Conservation (phyloP, 1,140 invertebrate species). For the Marisa cornuarietis region DNA sequence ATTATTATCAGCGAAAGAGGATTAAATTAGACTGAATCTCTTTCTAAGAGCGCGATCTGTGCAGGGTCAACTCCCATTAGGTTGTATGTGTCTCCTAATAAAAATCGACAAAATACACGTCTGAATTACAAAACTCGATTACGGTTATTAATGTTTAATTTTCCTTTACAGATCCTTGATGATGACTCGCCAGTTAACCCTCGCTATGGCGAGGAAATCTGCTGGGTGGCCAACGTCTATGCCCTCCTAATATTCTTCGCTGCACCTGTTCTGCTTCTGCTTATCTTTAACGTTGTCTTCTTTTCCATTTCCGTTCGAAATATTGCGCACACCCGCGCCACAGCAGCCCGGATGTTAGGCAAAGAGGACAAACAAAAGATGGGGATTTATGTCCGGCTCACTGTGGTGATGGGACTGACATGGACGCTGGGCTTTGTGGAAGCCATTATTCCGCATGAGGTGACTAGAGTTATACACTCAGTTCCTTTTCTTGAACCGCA, state of each 20-base stretch:
- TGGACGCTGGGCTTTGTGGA: constrained; percentile 60
- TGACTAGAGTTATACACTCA: constrained; percentile 30
- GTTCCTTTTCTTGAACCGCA: too few relatives aligned
- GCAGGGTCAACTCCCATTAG: too few relatives aligned
- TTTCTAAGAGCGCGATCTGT: too few relatives aligned
- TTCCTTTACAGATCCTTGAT: neutral
- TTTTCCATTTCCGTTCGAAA: constrained; percentile 61
- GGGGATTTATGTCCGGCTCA: constrained; percentile 69
- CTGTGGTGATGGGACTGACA: constrained; percentile 59
- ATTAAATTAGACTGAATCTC: too few relatives aligned
- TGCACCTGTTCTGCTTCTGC: constrained; percentile 53
- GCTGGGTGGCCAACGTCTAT: constrained; percentile 63
- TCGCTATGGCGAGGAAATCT: constrained; percentile 49
- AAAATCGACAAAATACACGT: too few relatives aligned
- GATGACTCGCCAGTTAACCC: constrained; percentile 26
- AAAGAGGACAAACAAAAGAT: constrained; percentile 39
- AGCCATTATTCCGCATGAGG: constrained; percentile 25
- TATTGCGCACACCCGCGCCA: constrained; percentile 60
- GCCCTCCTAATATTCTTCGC: constrained; percentile 57
- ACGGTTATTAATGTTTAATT: neutral
- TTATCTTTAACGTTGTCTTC: constrained; percentile 53
- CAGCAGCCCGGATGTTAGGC: constrained; percentile 21
- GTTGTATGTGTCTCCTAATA: too few relatives aligned
- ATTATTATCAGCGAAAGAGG: too few relatives aligned
- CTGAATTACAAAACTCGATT: too few relatives aligned